Evolutionary conservation across 2,888 invertebrate genomes (phyloP).

Genomic region (Drosophila leonis): DNA sequence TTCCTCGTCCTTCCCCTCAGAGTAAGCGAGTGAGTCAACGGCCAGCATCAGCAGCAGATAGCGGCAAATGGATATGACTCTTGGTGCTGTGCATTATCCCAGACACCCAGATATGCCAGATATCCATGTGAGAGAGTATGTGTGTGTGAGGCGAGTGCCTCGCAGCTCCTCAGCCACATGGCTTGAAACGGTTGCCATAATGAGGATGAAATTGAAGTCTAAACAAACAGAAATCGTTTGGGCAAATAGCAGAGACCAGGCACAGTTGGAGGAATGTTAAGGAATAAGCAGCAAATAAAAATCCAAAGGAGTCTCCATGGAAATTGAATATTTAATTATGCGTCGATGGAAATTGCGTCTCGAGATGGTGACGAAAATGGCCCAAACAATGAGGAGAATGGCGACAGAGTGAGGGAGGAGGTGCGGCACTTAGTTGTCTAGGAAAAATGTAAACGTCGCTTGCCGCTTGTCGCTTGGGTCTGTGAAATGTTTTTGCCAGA

Average conservation of each 20-base stretch:
- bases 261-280: constrained; percentile 21
- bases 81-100: constrained; percentile 37
- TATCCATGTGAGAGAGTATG: constrained; percentile 25
- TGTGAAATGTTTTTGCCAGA: constrained; percentile 38
- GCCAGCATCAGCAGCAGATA: constrained; percentile 19
- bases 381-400: constrained; percentile 35
- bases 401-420: not conserved
- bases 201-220: constrained; percentile 78
- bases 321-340: constrained; percentile 78
- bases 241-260: constrained; percentile 47
- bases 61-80: constrained; percentile 56
- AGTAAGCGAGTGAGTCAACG: constrained; percentile 21
- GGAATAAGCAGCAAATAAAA: constrained; percentile 54
- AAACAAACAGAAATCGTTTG: constrained; percentile 68
- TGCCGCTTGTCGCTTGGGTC: constrained; percentile 37
- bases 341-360: constrained; percentile 64
- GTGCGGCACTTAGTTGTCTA: constrained; percentile 30
- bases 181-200: constrained; percentile 54
- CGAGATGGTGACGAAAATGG: constrained; percentile 71
- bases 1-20: constrained; percentile 65
- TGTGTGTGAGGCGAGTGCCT: constrained; percentile 31
- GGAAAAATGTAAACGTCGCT: constrained; percentile 48
- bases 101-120: constrained; percentile 30
- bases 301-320: constrained; percentile 53
- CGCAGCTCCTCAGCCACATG: constrained; percentile 19